A percentile compares a stretch with the other conserved stretches of the same genome.
Conservation (phyloP, 2,797 vertebrate genomes). For the Oreochromis mossambicus region DNA sequence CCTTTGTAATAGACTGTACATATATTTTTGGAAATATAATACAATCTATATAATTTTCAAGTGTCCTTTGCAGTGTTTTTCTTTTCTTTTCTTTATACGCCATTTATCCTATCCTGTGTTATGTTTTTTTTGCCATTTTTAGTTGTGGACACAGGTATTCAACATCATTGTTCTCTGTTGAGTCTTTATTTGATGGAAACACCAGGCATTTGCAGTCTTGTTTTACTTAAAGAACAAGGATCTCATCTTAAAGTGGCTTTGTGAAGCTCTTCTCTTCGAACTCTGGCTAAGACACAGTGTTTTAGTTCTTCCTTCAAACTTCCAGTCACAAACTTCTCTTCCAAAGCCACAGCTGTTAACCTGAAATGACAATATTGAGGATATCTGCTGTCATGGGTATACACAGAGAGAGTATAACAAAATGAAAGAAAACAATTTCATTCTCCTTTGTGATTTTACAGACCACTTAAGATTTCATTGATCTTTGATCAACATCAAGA, state of each 20-base stretch:
- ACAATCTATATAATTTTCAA: conserved; percentile 81
- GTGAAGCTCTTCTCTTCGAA: neutral
- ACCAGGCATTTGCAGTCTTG: neutral
- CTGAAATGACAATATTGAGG: neutral
- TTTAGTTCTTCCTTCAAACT: neutral
- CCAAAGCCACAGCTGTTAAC: neutral
- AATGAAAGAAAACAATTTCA: neutral
- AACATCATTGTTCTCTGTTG: neutral
- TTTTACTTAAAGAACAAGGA: neutral
- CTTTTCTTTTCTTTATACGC: neutral
- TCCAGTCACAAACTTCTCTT: neutral
- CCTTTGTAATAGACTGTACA: conserved; percentile 99
- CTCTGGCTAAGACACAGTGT: neutral
- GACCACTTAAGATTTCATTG: neutral
- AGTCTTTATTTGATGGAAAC: neutral
- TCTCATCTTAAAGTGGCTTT: neutral
- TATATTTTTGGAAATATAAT: conserved; percentile 99
- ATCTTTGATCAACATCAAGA: neutral
- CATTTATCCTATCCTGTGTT: neutral
- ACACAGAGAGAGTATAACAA: neutral
- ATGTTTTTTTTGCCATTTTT: neutral
- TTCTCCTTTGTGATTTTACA: neutral
- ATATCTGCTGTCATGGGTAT: neutral
- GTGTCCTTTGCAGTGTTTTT: conserved; percentile 46
- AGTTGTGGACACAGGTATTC: neutral